Percentiles rank a stretch among this genome's conserved stretches.
Evolutionary conservation across 1,140 invertebrate species (phyloP).

Genomic region (Ridgeia piscesae): DNA sequence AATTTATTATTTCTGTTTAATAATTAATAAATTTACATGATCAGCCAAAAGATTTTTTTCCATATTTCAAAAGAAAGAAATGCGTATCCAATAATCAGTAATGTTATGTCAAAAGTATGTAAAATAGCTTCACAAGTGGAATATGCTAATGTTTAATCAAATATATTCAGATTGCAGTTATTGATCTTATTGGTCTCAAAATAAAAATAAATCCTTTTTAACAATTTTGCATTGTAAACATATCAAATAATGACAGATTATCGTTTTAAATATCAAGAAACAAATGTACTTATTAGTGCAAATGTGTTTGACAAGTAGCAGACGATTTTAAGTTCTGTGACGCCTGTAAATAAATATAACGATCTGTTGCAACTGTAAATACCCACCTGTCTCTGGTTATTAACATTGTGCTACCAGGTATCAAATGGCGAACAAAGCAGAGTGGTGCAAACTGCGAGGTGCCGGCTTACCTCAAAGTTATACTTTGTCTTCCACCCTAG

Average conservation of each 20-base stretch:
- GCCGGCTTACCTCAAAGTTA: conserved; percentile 70
- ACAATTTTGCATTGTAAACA: not conserved
- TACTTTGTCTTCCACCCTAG: conserved; percentile 87
- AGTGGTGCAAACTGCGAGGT: not conserved
- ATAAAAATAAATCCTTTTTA: not conserved
- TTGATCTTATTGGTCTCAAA: not conserved
- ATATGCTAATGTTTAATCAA: not conserved
- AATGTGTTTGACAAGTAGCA: not conserved
- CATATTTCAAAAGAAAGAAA: not conserved
- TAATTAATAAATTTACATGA: not conserved
- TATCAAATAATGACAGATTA: no score
- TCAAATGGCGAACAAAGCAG: not conserved
- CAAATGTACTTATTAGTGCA: not conserved
- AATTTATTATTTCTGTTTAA: no score
- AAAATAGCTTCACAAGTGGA: not conserved
- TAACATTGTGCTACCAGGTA: not conserved
- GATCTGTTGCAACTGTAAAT: not conserved
- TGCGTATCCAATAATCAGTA: not conserved
- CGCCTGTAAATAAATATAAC: not conserved
- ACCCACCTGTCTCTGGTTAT: not conserved
- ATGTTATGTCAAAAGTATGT: not conserved
- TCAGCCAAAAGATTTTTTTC: not conserved
- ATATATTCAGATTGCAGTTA: not conserved
- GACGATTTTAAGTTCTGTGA: not conserved
- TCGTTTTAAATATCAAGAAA: not conserved